Conservation (phyloP, 1,140 invertebrate species). For the Cryptotermes secundus region DNA sequence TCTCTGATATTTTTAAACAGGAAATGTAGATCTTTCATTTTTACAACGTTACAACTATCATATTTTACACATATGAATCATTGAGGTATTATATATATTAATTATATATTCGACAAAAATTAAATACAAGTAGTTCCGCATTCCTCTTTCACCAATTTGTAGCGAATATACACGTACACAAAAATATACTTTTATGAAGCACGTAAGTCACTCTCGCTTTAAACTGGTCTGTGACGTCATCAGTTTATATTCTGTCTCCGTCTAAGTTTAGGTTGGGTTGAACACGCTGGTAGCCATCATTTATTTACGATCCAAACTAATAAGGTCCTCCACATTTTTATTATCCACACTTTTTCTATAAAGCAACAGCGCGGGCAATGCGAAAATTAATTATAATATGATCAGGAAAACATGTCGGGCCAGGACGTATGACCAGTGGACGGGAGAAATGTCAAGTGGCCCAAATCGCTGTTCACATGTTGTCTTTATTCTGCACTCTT, state of each 20-base stretch:
- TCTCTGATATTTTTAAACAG: no score
- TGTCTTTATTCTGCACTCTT: neutral
- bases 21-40: no score
- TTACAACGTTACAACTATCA: no score
- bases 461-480: neutral
- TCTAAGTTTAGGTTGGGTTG: neutral
- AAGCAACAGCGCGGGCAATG: slow-evolving; percentile 9
- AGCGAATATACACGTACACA: no score
- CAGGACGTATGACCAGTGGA: neutral
- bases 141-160: no score
- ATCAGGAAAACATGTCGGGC: neutral
- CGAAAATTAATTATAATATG: slow-evolving; percentile 19
- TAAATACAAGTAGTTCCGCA: neutral
- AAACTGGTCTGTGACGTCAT: neutral
- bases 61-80: no score
- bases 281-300: neutral
- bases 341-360: slow-evolving; percentile 5
- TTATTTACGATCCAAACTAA: slow-evolving; percentile 20
- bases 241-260: neutral
- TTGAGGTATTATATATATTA: no score
- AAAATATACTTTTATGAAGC: neutral
- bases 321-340: slow-evolving; percentile 14
- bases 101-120: no score
- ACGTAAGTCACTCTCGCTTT: neutral
- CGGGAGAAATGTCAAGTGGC: neutral